These are phyloP conservation scores for Macroglossus sobrinus DNA, from an alignment of 2,113 vertebrate genomes.

Conservation along the genomic window DNA sequence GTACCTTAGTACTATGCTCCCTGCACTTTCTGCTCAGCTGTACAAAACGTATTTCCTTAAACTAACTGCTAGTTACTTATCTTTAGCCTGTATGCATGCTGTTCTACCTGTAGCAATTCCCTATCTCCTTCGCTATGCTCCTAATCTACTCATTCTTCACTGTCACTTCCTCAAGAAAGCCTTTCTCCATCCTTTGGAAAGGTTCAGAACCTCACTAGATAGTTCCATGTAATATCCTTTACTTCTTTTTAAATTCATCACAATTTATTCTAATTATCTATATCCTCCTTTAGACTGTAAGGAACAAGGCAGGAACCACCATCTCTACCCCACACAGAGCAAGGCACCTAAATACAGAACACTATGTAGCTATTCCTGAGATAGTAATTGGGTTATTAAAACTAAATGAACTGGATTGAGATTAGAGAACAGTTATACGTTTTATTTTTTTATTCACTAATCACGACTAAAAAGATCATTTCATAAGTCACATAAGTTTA, in stretches of 20 bases:
- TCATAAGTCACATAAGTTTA: neutral
- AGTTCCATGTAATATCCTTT: neutral
- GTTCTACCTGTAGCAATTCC: neutral
- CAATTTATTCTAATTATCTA: neutral
- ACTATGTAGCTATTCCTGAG: neutral
- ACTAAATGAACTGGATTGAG: neutral
- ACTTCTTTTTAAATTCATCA: neutral
- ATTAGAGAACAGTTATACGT: neutral
- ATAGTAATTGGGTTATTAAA: neutral
- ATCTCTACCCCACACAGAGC: neutral
- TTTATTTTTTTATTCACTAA: neutral
- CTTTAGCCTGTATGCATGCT: neutral
- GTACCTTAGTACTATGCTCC: neutral
- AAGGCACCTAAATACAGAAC: neutral
- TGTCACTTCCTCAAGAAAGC: neutral
- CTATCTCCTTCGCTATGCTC: neutral
- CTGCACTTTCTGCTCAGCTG: neutral
- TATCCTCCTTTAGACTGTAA: neutral
- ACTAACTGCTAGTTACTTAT: neutral
- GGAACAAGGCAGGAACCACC: neutral
- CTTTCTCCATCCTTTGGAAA: neutral
- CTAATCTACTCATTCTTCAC: neutral
- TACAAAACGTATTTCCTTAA: neutral
- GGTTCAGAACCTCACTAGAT: neutral
- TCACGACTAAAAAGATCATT: neutral